phyloP scores from a whole-genome alignment of 2,888 invertebrate genomes.

The Dexiosoma caninum region DNA sequence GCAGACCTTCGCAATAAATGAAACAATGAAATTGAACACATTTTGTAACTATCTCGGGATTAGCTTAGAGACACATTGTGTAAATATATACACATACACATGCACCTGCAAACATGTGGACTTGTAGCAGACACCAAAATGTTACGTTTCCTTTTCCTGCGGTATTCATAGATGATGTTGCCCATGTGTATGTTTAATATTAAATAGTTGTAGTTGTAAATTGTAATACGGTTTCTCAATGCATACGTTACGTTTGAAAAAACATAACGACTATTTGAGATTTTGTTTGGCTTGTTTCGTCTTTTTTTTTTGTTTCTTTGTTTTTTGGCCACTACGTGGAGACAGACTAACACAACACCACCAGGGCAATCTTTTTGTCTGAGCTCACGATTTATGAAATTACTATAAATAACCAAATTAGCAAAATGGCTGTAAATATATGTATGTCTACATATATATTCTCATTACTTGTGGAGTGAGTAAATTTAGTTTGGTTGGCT shows the following conservation, averaged over 20 bases:
- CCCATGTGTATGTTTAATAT: conserved; percentile 29
- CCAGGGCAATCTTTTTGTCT: conserved; percentile 70
- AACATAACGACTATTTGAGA: conserved; percentile 34
- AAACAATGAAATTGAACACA: conserved; percentile 64
- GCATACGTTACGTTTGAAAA: conserved; percentile 41
- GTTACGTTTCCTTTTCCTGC: conserved; percentile 55
- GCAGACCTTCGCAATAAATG: conserved; percentile 45
- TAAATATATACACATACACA: background rate
- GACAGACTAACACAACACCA: conserved; percentile 52
- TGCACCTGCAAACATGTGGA: background rate
- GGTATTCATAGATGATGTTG: conserved; percentile 9
- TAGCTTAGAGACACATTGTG: conserved; percentile 56
- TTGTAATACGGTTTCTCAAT: conserved; percentile 46
- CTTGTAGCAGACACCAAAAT: conserved; percentile 50
- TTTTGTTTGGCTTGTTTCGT: conserved; percentile 19
- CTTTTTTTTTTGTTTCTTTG: background rate
- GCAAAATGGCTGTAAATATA: conserved; percentile 57
- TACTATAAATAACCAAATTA: conserved; percentile 73
- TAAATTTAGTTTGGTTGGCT: conserved; percentile 55
- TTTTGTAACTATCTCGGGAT: conserved; percentile 63
- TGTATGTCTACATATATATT: background rate
- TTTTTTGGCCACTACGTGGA: conserved; percentile 27
- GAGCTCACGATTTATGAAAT: conserved; percentile 77
- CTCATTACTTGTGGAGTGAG: background rate
- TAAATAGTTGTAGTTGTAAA: conserved; percentile 47